Conservation (phyloP, 2,888 invertebrate genomes). For the Amphimallon solstitiale region DNA sequence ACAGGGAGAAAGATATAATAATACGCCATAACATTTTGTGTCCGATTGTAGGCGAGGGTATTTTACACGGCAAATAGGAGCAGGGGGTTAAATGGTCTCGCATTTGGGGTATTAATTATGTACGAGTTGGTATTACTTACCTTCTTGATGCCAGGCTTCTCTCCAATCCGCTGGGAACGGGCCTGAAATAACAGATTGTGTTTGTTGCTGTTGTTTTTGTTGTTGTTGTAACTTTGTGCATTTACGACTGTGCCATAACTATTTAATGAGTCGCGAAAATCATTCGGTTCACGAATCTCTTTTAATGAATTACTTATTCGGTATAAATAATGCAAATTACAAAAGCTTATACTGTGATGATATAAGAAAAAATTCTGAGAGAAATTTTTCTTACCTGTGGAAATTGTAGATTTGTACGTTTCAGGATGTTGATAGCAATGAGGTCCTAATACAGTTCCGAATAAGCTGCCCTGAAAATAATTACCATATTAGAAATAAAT, state of each 20-base stretch:
- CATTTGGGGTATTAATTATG: constrained; percentile 41
- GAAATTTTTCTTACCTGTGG: constrained; percentile 50
- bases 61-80: constrained; percentile 46
- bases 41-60: constrained; percentile 40
- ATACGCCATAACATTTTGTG: constrained; percentile 18
- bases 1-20: constrained; percentile 26
- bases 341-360: neutral
- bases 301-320: constrained; percentile 3
- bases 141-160: constrained; percentile 64
- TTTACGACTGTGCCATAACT: constrained; percentile 24
- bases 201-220: constrained; percentile 27
- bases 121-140: constrained; percentile 58
- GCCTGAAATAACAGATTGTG: constrained; percentile 54
- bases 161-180: constrained; percentile 62
- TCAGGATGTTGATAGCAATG: constrained; percentile 56
- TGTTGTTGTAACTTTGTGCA: constrained; percentile 33
- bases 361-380: neutral
- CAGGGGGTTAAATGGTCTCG: constrained; percentile 56
- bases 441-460: constrained; percentile 49
- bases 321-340: neutral
- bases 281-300: neutral
- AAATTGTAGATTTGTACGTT: constrained; percentile 55
- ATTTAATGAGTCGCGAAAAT: constrained; percentile 21
- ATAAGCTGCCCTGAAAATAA: constrained; percentile 51
- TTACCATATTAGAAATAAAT: too few species aligned